Conservation (phyloP, 2,113 vertebrate genomes). For the Anguilla japonica region DNA sequence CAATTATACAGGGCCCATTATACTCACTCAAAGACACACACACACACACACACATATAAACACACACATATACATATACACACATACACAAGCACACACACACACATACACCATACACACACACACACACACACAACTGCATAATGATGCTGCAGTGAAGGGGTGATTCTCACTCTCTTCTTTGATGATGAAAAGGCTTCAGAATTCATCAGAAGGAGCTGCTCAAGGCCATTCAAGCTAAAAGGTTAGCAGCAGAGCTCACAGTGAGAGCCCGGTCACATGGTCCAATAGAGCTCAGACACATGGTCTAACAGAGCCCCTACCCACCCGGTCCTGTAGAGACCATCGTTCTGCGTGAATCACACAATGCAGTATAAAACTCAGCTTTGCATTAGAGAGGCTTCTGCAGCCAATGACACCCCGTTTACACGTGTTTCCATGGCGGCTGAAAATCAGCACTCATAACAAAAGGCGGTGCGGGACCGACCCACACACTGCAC, state of each 20-base stretch:
- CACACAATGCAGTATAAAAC: background rate
- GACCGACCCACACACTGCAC: too few species aligned
- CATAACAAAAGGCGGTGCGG: background rate
- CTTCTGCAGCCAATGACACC: background rate
- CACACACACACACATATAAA: too few species aligned
- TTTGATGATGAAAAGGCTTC: slow-evolving; percentile 4
- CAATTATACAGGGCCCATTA: too few species aligned
- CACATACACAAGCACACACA: too few species aligned
- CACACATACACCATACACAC: too few species aligned
- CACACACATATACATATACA: too few species aligned
- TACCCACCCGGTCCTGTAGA: background rate
- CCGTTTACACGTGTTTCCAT: background rate
- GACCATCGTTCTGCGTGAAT: background rate
- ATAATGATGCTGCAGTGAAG: too few species aligned
- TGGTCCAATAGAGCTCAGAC: too few species aligned
- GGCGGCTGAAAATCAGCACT: background rate
- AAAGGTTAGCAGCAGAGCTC: background rate
- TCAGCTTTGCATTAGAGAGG: background rate
- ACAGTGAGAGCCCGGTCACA: background rate
- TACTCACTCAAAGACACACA: too few species aligned
- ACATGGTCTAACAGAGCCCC: background rate
- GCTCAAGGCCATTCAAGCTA: slow-evolving; percentile 6
- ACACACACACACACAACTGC: too few species aligned
- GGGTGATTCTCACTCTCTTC: background rate
- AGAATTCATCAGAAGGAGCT: slow-evolving; percentile 15